Conservation (phyloP, 2,797 vertebrate species). For the Sus cebifrons region DNA sequence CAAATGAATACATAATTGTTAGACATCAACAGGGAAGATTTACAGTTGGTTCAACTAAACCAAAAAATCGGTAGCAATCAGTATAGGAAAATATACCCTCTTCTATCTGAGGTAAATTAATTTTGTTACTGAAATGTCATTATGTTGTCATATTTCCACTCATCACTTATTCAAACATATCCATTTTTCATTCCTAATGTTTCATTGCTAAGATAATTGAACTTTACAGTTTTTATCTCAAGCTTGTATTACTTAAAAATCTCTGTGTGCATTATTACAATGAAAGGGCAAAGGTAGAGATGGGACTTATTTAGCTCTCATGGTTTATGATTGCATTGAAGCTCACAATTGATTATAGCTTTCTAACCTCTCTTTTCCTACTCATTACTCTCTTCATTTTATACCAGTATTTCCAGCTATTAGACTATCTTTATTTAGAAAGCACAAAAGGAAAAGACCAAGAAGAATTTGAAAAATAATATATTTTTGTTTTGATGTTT, state of each 20-base stretch:
- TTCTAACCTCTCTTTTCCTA: constrained; percentile 85
- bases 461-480: constrained; percentile 83
- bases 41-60: constrained; percentile 72
- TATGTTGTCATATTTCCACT: constrained; percentile 81
- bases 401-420: constrained; percentile 78
- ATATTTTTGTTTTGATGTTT: constrained; percentile 86
- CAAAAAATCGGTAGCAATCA: constrained; percentile 67
- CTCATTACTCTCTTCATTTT: constrained; percentile 84
- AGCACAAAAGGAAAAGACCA: constrained; percentile 79
- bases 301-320: constrained; percentile 79
- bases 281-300: constrained; percentile 84
- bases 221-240: constrained; percentile 86
- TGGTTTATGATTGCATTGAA: constrained; percentile 81
- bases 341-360: constrained; percentile 82
- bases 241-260: constrained; percentile 87
- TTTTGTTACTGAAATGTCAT: constrained; percentile 83
- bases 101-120: constrained; percentile 82
- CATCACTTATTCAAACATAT: constrained; percentile 84
- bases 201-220: constrained; percentile 86
- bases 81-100: constrained; percentile 59
- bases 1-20: constrained; percentile 79
- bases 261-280: constrained; percentile 83
- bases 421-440: constrained; percentile 85
- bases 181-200: constrained; percentile 82
- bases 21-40: constrained; percentile 68